phyloP scores from a whole-genome alignment of 1,140 invertebrate genomes.

The Magallana angulata region DNA sequence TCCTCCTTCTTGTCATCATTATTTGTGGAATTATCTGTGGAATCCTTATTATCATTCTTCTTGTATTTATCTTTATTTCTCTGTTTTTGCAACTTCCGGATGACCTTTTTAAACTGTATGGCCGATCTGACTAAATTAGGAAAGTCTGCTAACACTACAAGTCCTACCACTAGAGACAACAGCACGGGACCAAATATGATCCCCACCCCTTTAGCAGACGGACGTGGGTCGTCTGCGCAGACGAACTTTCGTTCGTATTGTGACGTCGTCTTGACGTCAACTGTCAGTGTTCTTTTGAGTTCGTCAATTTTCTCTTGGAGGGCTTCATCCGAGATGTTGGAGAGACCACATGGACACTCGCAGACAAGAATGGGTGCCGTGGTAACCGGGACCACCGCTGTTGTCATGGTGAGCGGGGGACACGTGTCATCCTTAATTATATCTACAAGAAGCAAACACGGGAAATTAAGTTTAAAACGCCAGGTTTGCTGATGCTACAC shows the following conservation, averaged over 20 bases:
- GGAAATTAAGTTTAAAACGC: too few species aligned
- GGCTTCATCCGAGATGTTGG: background rate
- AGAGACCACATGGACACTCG: background rate
- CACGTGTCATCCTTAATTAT: background rate
- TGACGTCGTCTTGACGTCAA: conserved; percentile 20
- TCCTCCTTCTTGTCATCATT: background rate
- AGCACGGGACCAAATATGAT: background rate
- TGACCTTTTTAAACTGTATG: background rate
- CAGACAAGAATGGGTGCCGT: background rate
- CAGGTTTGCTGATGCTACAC: too few species aligned
- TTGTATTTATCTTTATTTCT: background rate
- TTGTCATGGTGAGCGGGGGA: background rate
- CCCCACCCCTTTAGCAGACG: background rate
- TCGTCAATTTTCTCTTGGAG: background rate
- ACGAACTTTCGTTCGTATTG: background rate
- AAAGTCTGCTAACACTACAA: background rate
- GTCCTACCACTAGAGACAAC: background rate
- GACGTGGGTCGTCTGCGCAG: background rate
- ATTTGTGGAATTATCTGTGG: too few species aligned
- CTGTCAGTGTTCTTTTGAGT: background rate
- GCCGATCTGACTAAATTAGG: background rate
- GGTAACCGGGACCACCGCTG: background rate
- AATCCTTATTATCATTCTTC: background rate
- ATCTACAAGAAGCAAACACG: background rate
- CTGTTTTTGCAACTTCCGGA: background rate